Evolutionary conservation across 2,888 invertebrate species (phyloP).

Genomic region (Phlogophora meticulosa): DNA sequence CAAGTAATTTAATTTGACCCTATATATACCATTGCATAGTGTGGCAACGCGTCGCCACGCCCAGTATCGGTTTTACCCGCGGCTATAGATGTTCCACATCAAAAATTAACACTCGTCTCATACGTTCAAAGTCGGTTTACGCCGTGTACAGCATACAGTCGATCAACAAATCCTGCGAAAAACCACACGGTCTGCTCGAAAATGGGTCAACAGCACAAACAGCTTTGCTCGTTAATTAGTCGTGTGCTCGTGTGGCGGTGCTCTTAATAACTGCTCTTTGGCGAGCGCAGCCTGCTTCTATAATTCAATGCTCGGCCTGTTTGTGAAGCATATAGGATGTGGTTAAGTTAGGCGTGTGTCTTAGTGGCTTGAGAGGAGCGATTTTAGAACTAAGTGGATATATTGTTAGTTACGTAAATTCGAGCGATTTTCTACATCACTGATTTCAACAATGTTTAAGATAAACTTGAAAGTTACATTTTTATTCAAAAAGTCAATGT

Average conservation of each 20-base stretch:
- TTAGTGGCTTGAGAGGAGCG: background rate
- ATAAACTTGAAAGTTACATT: too few species aligned
- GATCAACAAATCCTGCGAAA: slow-evolving; percentile 4
- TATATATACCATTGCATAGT: too few species aligned
- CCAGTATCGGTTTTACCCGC: too few species aligned
- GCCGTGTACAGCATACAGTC: background rate
- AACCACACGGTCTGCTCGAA: slow-evolving; percentile 6
- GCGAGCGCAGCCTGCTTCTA: slow-evolving; percentile 31
- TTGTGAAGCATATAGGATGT: slow-evolving; percentile 20
- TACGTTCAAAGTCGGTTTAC: background rate
- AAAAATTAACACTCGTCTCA: background rate
- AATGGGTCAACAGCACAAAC: slow-evolving; percentile 21
- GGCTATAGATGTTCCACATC: too few species aligned
- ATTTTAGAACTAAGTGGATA: background rate
- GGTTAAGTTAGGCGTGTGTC: background rate
- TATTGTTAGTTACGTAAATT: too few species aligned
- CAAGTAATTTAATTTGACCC: too few species aligned
- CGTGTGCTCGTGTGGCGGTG: slow-evolving; percentile 18
- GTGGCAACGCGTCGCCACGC: too few species aligned
- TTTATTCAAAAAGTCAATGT: too few species aligned
- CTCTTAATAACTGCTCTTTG: slow-evolving; percentile 53
- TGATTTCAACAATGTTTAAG: too few species aligned
- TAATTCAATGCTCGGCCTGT: slow-evolving; percentile 53
- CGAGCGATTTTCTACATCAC: too few species aligned
- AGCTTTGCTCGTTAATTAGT: slow-evolving; percentile 53